Evolutionary conservation across 2,113 vertebrate species (phyloP).

Genomic region (Sinocyclocheilus rhinocerous): DNA sequence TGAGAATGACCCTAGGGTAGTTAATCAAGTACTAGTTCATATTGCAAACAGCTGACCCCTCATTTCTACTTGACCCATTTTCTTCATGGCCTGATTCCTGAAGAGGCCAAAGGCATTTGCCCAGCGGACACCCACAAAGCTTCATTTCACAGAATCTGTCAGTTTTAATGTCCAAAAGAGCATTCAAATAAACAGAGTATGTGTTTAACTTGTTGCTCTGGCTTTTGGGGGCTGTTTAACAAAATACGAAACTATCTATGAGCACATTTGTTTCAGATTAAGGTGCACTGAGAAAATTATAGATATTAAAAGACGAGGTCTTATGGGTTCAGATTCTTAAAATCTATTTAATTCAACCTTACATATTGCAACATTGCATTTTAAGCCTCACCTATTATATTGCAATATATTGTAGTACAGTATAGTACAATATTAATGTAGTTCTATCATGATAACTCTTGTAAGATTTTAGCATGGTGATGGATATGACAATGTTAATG

Average conservation of each 20-base stretch:
- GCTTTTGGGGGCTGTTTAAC: not conserved
- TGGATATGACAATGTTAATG: too few species aligned
- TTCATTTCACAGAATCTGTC: slow-evolving; percentile 3
- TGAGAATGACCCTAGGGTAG: not conserved
- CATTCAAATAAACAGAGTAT: not conserved
- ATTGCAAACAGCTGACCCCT: not conserved
- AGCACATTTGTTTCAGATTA: slow-evolving; percentile 2
- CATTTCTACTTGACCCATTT: slow-evolving; percentile 34
- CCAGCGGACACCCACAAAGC: not conserved
- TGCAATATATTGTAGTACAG: too few species aligned
- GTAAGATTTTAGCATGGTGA: too few species aligned
- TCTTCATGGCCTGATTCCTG: not conserved
- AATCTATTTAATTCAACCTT: not conserved
- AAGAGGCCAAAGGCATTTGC: slow-evolving; percentile 15
- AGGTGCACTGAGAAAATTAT: not conserved
- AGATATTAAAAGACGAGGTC: not conserved
- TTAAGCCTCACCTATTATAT: too few species aligned
- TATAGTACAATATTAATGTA: too few species aligned
- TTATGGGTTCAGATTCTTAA: not conserved
- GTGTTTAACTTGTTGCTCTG: not conserved
- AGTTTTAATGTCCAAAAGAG: not conserved
- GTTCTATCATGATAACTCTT: too few species aligned
- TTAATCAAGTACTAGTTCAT: slow-evolving; percentile 15
- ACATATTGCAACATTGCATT: not conserved
- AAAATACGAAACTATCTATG: not conserved